phyloP scores from a whole-genome alignment of 2,113 vertebrate genomes.

The Triplophysa siluroides region DNA sequence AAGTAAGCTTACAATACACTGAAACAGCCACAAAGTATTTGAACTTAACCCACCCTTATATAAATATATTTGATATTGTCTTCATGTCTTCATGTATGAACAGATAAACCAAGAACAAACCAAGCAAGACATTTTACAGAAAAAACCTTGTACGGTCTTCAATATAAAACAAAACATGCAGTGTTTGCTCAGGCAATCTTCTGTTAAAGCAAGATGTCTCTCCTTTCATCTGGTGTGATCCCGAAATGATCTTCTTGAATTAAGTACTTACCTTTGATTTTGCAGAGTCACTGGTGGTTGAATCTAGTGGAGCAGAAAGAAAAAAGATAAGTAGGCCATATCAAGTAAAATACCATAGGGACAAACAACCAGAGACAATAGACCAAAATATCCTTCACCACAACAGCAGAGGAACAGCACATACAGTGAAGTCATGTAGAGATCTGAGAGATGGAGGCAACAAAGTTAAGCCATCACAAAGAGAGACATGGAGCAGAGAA shows the following conservation, averaged over 20 bases:
- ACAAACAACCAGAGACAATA: slow-evolving; percentile 47
- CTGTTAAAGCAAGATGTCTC: background rate
- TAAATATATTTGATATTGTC: no score
- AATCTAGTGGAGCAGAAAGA: slow-evolving; percentile 79
- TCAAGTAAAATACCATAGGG: background rate
- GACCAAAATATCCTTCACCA: slow-evolving; percentile 60
- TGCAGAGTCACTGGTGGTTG: slow-evolving; percentile 96
- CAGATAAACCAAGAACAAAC: no score
- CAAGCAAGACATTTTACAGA: no score
- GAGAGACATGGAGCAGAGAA: slow-evolving; percentile 50
- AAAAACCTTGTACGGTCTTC: no score
- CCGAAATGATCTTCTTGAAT: background rate
- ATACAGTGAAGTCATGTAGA: slow-evolving; percentile 35
- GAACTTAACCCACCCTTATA: no score
- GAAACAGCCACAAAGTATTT: background rate
- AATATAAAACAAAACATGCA: background rate
- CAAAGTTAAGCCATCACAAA: slow-evolving; percentile 33
- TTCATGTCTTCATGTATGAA: no score
- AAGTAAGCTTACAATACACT: background rate
- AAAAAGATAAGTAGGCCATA: slow-evolving; percentile 9
- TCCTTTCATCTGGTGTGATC: background rate
- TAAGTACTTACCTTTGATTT: slow-evolving; percentile 90
- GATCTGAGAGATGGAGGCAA: slow-evolving; percentile 50
- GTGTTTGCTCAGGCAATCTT: background rate
- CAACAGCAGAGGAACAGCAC: slow-evolving; percentile 54